Evolutionary conservation across 2,797 vertebrate genomes (phyloP).

Genomic region (Sebastes matsubarae): DNA sequence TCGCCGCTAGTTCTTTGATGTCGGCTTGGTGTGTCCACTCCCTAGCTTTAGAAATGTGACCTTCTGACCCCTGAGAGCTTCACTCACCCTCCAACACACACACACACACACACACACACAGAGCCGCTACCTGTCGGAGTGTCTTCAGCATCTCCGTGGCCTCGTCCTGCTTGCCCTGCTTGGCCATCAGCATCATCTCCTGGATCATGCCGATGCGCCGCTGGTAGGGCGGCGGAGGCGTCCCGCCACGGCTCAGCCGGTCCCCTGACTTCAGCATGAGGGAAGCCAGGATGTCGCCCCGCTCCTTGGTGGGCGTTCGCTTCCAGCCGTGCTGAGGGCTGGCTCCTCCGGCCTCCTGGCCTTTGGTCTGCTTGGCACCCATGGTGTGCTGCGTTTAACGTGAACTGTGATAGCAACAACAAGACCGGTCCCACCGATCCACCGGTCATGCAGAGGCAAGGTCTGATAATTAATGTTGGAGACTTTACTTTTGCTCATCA

Average conservation of each 20-base stretch:
- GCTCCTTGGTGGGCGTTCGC: slow-evolving; percentile 85
- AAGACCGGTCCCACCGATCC: slow-evolving; percentile 17
- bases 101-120: not conserved
- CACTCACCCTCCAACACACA: not conserved
- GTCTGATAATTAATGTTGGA: not conserved
- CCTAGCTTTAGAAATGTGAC: not conserved
- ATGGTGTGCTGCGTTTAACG: slow-evolving; percentile 70
- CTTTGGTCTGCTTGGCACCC: slow-evolving; percentile 93
- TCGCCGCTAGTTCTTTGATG: no score
- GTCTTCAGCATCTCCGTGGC: slow-evolving; percentile 93
- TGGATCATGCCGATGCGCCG: slow-evolving; percentile 95
- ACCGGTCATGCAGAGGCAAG: slow-evolving; percentile 18
- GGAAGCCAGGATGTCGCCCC: slow-evolving; percentile 88
- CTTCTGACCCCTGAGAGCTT: not conserved
- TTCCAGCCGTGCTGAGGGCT: slow-evolving; percentile 86
- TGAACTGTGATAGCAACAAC: slow-evolving; percentile 27
- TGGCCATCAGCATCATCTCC: slow-evolving; percentile 94
- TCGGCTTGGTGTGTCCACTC: no score
- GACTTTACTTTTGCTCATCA: slow-evolving; percentile 10
- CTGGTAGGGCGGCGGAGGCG: slow-evolving; percentile 93
- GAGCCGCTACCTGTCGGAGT: slow-evolving; percentile 89
- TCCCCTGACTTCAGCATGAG: slow-evolving; percentile 90
- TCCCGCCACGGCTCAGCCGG: slow-evolving; percentile 83
- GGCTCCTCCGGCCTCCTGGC: slow-evolving; percentile 82
- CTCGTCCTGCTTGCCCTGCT: slow-evolving; percentile 92